These are phyloP conservation scores for Trichonephila clavipes DNA, from an alignment of 1,140 invertebrate species.

Conservation along the genomic window DNA sequence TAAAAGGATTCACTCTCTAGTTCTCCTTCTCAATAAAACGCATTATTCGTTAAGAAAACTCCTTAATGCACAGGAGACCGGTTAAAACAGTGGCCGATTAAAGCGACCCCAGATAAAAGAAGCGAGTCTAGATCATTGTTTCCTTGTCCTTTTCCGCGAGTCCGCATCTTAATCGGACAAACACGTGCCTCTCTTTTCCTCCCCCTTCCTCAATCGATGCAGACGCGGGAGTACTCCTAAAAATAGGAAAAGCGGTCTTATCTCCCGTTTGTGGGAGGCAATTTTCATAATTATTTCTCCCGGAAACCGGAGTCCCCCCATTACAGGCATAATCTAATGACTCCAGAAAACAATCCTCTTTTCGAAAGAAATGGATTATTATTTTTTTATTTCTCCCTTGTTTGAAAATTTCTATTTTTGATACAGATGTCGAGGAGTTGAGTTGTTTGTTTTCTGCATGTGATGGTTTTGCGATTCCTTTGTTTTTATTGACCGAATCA, in stretches of 20 bases:
- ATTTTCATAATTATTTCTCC: conserved; percentile 62
- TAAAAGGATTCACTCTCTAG: no score
- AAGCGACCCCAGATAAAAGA: no score
- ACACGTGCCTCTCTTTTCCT: neutral
- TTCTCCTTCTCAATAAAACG: no score
- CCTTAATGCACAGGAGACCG: no score
- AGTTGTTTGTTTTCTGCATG: no score
- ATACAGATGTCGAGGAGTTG: neutral
- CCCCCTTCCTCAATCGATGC: neutral
- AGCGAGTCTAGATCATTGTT: no score
- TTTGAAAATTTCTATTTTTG: neutral
- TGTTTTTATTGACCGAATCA: no score
- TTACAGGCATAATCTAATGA: neutral
- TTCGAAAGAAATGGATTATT: neutral
- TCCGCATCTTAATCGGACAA: neutral
- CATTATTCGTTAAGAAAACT: no score
- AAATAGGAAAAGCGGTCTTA: conserved; percentile 49
- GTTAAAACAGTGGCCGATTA: no score
- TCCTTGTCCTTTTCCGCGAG: no score
- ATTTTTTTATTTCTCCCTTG: neutral
- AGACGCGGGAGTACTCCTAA: neutral
- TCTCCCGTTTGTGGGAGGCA: conserved; percentile 42
- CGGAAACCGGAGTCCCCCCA: neutral
- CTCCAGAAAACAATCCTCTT: neutral
- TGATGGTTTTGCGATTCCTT: no score